These are phyloP conservation scores for Antechinus stuartii DNA, from an alignment of 2,113 vertebrate species.

Conservation along the genomic window DNA sequence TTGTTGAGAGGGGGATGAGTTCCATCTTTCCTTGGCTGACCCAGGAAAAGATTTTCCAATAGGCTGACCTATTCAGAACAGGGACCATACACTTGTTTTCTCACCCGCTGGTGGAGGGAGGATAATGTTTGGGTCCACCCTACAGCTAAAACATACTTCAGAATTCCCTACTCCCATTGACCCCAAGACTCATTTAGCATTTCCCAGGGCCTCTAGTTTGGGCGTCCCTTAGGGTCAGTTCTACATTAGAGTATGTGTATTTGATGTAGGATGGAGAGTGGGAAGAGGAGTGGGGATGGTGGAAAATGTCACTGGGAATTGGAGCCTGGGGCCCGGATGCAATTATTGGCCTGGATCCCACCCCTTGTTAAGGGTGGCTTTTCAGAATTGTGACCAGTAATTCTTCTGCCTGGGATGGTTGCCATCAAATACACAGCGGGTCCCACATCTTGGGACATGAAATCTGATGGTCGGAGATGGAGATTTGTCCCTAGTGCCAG, in stretches of 20 bases:
- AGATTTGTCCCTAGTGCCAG: neutral
- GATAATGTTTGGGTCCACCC: neutral
- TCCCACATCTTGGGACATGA: neutral
- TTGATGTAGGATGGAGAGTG: slow-evolving; percentile 3
- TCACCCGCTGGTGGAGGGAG: neutral
- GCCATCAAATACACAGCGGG: neutral
- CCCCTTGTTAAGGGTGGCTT: neutral
- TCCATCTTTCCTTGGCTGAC: neutral
- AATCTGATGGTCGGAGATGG: neutral
- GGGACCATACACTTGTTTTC: neutral
- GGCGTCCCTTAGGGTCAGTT: neutral
- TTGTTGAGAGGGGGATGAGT: neutral
- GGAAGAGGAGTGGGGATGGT: neutral
- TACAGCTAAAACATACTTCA: neutral
- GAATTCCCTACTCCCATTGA: neutral
- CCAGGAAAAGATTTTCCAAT: too few species aligned
- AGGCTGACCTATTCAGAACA: neutral
- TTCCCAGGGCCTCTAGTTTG: neutral
- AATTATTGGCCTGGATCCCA: neutral
- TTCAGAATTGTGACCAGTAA: neutral
- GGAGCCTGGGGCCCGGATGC: neutral
- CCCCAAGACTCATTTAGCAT: neutral
- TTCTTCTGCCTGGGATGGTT: neutral
- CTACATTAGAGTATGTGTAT: neutral
- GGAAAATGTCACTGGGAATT: rapidly evolving